A percentile compares a stretch with the other conserved stretches of the same genome.
Conservation (phyloP, 1,140 invertebrate species). For the Drosophila aff. region DNA sequence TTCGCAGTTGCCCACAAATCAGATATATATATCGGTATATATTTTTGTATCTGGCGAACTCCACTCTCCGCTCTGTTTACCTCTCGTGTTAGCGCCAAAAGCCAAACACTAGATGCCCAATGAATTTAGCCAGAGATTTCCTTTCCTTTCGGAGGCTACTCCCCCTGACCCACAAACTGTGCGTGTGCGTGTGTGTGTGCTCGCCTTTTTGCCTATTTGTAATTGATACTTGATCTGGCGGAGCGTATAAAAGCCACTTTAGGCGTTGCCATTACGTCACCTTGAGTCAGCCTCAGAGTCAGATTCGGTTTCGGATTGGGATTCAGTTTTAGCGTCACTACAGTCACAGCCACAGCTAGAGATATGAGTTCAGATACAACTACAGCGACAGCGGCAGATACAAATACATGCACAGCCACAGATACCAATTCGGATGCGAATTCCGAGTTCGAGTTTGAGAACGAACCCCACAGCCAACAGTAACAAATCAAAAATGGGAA, state of each 20-base stretch:
- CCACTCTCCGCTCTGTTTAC: constrained; percentile 34
- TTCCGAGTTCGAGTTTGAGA: constrained; percentile 38
- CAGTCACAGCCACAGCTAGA: constrained; percentile 7
- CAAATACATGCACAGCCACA: neutral
- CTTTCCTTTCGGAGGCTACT: constrained; percentile 5
- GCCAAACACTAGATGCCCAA: constrained; percentile 9
- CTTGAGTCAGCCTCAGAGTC: constrained; percentile 66
- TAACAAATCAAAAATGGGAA: constrained; percentile 18
- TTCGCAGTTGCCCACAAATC: constrained; percentile 41
- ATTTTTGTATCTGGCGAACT: constrained; percentile 33
- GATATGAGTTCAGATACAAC: neutral
- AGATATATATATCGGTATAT: constrained; percentile 12
- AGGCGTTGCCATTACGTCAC: constrained; percentile 80
- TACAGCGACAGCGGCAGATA: neutral
- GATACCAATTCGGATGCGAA: constrained; percentile 28
- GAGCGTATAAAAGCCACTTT: constrained; percentile 80
- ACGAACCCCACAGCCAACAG: constrained; percentile 7
- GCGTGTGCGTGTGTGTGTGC: neutral
- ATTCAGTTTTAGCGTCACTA: constrained; percentile 19
- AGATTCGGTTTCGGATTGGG: constrained; percentile 17
- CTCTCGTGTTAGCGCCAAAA: constrained; percentile 27
- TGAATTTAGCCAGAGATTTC: constrained; percentile 13
- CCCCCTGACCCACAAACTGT: constrained; percentile 66
- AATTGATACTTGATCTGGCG: constrained; percentile 81
- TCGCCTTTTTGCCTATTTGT: constrained; percentile 61